Evolutionary conservation across 2,888 invertebrate genomes (phyloP).

Genomic region (Nymphalis urticae): DNA sequence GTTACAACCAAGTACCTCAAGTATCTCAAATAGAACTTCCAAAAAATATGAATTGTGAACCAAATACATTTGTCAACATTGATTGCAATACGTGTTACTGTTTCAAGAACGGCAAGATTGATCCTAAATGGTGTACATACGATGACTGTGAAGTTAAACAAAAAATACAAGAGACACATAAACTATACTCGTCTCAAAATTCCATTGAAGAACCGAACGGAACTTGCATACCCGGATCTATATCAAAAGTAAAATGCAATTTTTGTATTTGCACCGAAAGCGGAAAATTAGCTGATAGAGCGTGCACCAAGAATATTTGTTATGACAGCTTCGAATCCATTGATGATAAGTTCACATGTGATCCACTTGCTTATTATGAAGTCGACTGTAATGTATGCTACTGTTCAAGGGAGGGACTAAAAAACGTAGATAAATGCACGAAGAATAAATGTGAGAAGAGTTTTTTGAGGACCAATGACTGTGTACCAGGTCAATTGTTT

Average conservation of each 20-base stretch:
- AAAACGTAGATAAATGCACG: constrained; percentile 72
- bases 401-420: constrained; percentile 64
- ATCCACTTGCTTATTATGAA: constrained; percentile 64
- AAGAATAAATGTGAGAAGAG: constrained; percentile 66
- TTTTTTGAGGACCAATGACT: constrained; percentile 58
- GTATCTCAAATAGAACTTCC: constrained; percentile 23
- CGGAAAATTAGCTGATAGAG: constrained; percentile 53
- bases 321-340: constrained; percentile 39
- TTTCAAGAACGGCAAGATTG: constrained; percentile 61
- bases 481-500: constrained; percentile 64
- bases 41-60: constrained; percentile 55
- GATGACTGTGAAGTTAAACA: constrained; percentile 67
- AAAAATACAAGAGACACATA: constrained; percentile 50
- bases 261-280: constrained; percentile 70
- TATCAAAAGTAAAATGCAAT: constrained; percentile 65
- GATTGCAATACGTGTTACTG: constrained; percentile 75
- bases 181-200: constrained; percentile 23
- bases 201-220: constrained; percentile 36
- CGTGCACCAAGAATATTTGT: constrained; percentile 66
- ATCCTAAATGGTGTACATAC: constrained; percentile 71
- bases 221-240: constrained; percentile 61
- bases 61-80: constrained; percentile 65
- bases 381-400: constrained; percentile 73
- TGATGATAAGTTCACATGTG: constrained; percentile 55
- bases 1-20: constrained; percentile 11